Conservation (phyloP, 2,888 invertebrate species). For the Oegoconia quadripuncta region DNA sequence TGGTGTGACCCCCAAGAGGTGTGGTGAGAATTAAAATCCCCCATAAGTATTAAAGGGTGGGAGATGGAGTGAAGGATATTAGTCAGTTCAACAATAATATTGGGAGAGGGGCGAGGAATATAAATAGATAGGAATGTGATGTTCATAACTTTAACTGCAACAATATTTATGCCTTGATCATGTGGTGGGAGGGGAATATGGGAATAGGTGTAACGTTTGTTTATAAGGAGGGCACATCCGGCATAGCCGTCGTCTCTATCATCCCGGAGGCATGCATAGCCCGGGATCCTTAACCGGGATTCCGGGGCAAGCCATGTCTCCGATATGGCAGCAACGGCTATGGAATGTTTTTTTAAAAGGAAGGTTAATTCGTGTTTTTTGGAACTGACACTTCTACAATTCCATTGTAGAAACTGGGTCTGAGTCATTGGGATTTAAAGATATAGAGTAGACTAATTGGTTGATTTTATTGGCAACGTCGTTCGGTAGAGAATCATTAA, state of each 20-base stretch:
- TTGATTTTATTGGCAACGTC: neutral
- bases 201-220: conserved; percentile 3
- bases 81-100: conserved; percentile 5
- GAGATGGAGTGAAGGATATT: conserved; percentile 6
- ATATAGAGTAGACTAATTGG: conserved; percentile 3
- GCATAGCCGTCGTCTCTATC: conserved; percentile 23
- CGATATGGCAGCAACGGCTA: conserved; percentile 12
- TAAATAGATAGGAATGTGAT: conserved; percentile 14
- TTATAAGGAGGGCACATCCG: conserved; percentile 12
- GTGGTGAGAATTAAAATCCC: conserved; percentile 13
- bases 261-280: conserved; percentile 22
- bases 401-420: conserved; percentile 16
- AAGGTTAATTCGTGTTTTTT: conserved; percentile 15
- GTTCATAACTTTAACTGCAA: conserved; percentile 10
- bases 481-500: neutral
- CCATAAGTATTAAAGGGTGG: conserved; percentile 8
- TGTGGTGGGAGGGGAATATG: conserved; percentile 5
- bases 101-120: conserved; percentile 15
- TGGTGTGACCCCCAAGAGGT: neutral
- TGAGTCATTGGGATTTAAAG: conserved; percentile 1
- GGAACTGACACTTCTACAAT: conserved; percentile 13
- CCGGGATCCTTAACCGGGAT: too few relatives aligned
- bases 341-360: conserved; percentile 8
- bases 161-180: conserved; percentile 7
- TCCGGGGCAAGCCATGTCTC: conserved; percentile 21